Conservation (phyloP, 1,140 invertebrate genomes). For the Nixonia krombeini region DNA sequence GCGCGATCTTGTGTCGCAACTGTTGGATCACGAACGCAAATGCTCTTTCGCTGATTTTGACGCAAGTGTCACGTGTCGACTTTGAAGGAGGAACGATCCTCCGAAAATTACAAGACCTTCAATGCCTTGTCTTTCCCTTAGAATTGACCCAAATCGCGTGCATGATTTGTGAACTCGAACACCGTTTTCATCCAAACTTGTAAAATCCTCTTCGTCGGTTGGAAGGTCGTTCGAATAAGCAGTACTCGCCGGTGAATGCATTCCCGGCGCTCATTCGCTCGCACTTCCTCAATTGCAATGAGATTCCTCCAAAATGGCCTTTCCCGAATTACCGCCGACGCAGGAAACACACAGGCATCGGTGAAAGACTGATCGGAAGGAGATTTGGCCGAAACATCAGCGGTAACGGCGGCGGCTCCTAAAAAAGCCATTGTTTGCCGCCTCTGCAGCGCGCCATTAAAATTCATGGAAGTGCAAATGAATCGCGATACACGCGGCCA, state of each 20-base stretch:
- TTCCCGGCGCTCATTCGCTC: conserved; percentile 14
- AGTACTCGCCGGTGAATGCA: neutral
- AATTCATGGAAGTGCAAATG: conserved; percentile 64
- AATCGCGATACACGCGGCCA: conserved; percentile 54
- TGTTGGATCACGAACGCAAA: too few relatives aligned
- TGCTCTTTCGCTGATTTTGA: too few relatives aligned
- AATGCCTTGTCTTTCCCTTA: too few relatives aligned
- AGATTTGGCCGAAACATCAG: conserved; percentile 22
- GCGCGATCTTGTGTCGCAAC: conserved; percentile 1
- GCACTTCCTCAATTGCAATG: conserved; percentile 3
- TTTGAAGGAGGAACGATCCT: neutral
- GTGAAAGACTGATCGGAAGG: conserved; percentile 27
- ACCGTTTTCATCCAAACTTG: too few relatives aligned
- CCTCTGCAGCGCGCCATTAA: conserved; percentile 57
- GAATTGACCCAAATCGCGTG: too few relatives aligned
- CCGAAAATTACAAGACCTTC: too few relatives aligned
- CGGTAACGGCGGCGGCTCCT: conserved; percentile 18
- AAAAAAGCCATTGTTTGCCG: conserved; percentile 45
- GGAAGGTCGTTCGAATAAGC: neutral
- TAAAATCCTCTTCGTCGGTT: neutral
- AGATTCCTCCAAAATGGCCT: neutral
- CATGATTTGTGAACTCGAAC: too few relatives aligned
- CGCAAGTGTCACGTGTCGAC: neutral
- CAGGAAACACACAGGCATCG: too few relatives aligned
- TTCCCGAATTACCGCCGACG: too few relatives aligned